These are phyloP conservation scores for Caenorhabditis sp. DNA, from an alignment of 2,888 invertebrate genomes.

Conservation along the genomic window DNA sequence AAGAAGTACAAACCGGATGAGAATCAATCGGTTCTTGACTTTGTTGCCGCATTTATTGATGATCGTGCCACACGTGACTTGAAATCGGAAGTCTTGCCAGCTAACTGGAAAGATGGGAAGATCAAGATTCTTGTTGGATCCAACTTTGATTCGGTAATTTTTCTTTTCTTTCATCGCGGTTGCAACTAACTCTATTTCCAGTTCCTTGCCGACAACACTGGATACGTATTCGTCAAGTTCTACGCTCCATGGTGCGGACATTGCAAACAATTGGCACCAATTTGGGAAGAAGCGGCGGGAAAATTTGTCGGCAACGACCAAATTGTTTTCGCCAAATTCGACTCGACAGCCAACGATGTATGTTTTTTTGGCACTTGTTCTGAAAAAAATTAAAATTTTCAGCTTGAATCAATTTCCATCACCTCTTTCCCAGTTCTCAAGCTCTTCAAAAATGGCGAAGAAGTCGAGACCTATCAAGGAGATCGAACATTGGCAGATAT, in stretches of 20 bases:
- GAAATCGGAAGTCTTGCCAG: slow-evolving; percentile 87
- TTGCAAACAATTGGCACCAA: slow-evolving; percentile 93
- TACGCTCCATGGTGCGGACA: slow-evolving; percentile 98
- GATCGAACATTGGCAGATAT: slow-evolving; percentile 91
- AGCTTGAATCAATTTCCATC: slow-evolving; percentile 92
- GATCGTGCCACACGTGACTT: slow-evolving; percentile 92
- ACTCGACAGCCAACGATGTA: slow-evolving; percentile 90
- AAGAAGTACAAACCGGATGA: slow-evolving; percentile 87
- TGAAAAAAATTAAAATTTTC: slow-evolving; percentile 71
- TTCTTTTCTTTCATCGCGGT: too few relatives aligned
- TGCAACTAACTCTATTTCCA: slow-evolving; percentile 2
- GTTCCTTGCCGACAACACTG: slow-evolving; percentile 83
- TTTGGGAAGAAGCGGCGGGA: slow-evolving; percentile 90
- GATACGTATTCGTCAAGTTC: slow-evolving; percentile 94
- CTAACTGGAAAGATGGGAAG: slow-evolving; percentile 92
- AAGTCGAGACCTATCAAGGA: slow-evolving; percentile 85
- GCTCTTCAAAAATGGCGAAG: slow-evolving; percentile 72
- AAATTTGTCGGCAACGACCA: slow-evolving; percentile 82
- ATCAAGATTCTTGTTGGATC: slow-evolving; percentile 89
- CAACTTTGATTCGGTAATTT: slow-evolving; percentile 80
- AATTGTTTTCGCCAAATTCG: slow-evolving; percentile 93
- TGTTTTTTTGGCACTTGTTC: background rate
- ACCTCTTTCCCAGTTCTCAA: slow-evolving; percentile 89
- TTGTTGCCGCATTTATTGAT: slow-evolving; percentile 86
- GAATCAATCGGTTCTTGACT: slow-evolving; percentile 79